phyloP scores from a whole-genome alignment of 2,888 invertebrate genomes.

The Limnephilus marmoratus region DNA sequence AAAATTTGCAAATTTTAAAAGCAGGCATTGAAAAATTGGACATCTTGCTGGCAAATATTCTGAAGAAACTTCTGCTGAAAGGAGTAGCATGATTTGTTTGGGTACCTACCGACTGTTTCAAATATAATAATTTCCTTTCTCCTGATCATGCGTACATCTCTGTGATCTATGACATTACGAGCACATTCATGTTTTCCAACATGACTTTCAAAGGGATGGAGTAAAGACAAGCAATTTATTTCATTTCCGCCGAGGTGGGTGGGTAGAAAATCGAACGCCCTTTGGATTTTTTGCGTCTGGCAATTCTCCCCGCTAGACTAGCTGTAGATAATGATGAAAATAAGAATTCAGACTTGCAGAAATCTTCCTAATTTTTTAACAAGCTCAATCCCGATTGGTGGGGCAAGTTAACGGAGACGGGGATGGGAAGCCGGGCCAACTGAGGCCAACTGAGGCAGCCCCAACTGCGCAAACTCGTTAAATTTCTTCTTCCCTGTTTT shows the following conservation, averaged over 20 bases:
- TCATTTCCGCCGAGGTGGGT: slow-evolving; percentile 6
- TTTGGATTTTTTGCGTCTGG: slow-evolving; percentile 55
- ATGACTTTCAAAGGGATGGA: neutral
- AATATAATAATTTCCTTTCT: neutral
- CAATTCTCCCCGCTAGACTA: slow-evolving; percentile 45
- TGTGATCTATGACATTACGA: neutral
- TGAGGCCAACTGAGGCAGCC: neutral
- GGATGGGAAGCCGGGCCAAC: neutral
- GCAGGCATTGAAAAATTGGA: neutral
- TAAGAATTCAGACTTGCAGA: slow-evolving; percentile 45
- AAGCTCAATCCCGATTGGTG: slow-evolving; percentile 44
- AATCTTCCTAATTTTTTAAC: slow-evolving; percentile 54
- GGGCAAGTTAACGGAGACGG: neutral
- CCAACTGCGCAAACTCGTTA: slow-evolving; percentile 38
- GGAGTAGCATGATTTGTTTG: neutral
- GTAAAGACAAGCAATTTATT: slow-evolving; percentile 34
- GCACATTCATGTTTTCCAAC: neutral
- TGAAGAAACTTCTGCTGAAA: neutral
- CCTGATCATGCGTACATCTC: neutral
- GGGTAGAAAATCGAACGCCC: slow-evolving; percentile 49
- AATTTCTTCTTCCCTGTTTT: slow-evolving; percentile 43
- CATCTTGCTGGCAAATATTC: neutral
- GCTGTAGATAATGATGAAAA: slow-evolving; percentile 53
- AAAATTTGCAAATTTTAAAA: too few relatives aligned
- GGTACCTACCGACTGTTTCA: neutral